These are phyloP conservation scores for Euplexia lucipara DNA, from an alignment of 2,888 invertebrate genomes.

Conservation along the genomic window DNA sequence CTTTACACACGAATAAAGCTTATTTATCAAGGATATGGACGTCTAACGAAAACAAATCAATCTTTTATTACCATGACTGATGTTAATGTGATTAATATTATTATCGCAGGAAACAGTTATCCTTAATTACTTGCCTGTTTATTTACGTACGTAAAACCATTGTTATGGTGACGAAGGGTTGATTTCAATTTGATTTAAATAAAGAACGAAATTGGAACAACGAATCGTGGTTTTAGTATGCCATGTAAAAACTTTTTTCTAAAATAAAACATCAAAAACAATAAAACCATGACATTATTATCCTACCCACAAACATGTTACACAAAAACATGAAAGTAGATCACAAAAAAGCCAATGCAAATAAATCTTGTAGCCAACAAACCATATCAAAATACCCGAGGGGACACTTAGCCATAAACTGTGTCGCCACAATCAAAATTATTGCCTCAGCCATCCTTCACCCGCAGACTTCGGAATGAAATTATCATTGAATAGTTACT, in stretches of 20 bases:
- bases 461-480: slow-evolving; percentile 83
- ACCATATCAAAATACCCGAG: slow-evolving; percentile 58
- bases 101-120: slow-evolving; percentile 43
- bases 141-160: slow-evolving; percentile 29
- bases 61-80: slow-evolving; percentile 64
- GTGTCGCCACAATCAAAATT: slow-evolving; percentile 65
- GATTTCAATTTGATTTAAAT: slow-evolving; percentile 14
- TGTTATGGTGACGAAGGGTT: slow-evolving; percentile 29
- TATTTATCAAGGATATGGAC: slow-evolving; percentile 78
- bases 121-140: slow-evolving; percentile 34
- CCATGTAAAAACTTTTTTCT: no score
- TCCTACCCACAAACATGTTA: slow-evolving; percentile 21
- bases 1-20: slow-evolving; percentile 79
- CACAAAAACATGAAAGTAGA: slow-evolving; percentile 35
- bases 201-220: neutral
- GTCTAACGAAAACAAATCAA: slow-evolving; percentile 71
- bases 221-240: no score
- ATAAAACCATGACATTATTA: slow-evolving; percentile 29
- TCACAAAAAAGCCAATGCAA: slow-evolving; percentile 35
- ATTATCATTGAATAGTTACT: slow-evolving; percentile 88
- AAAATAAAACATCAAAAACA: slow-evolving; percentile 9
- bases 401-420: slow-evolving; percentile 52
- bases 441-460: slow-evolving; percentile 70
- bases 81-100: slow-evolving; percentile 56
- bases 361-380: slow-evolving; percentile 51